A percentile compares a stretch with the other conserved stretches of the same genome.
Conservation (phyloP, 2,113 vertebrate genomes). For the Coracopsis vasa region DNA sequence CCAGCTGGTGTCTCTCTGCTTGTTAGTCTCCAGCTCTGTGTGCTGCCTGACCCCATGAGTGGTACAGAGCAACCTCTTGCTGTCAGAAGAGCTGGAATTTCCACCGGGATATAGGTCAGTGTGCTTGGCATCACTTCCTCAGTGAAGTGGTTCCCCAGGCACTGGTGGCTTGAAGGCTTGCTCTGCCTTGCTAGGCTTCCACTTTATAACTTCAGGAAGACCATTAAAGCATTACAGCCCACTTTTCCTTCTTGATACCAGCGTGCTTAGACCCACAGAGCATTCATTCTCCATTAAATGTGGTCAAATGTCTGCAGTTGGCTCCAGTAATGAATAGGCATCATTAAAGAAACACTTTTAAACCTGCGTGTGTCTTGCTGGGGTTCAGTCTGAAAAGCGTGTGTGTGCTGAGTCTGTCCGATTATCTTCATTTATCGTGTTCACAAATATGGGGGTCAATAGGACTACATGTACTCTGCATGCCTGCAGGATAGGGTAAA, state of each 20-base stretch:
- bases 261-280: neutral
- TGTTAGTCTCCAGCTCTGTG: neutral
- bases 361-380: neutral
- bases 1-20: neutral
- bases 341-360: neutral
- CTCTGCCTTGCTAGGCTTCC: neutral
- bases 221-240: neutral
- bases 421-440: neutral
- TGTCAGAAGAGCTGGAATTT: neutral
- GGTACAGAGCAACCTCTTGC: neutral
- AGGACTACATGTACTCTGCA: rapidly evolving
- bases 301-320: neutral
- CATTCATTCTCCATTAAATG: neutral
- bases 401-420: neutral
- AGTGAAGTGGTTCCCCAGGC: neutral
- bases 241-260: neutral
- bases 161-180: neutral
- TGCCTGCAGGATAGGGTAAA: neutral
- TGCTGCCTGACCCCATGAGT: neutral
- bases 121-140: neutral
- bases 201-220: neutral
- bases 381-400: neutral
- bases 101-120: neutral
- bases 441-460: neutral
- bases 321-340: neutral